Percentiles rank a stretch among this genome's conserved stretches.
Evolutionary conservation across 2,888 invertebrate genomes (phyloP).

Genomic region (Metalampra italica): DNA sequence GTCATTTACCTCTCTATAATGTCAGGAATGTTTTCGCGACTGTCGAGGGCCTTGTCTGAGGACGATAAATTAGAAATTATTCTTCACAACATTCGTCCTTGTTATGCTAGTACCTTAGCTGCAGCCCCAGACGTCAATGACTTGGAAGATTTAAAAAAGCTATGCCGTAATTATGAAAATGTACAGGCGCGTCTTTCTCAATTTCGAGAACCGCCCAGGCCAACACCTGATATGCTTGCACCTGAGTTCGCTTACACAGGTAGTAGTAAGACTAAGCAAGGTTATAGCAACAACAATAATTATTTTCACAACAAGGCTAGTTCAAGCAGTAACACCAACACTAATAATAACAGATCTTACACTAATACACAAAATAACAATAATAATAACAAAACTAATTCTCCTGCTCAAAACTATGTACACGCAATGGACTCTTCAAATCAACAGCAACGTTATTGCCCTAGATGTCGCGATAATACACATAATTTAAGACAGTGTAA

Average conservation of each 20-base stretch:
- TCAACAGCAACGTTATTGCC: slow-evolving; percentile 4
- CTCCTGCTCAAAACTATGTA: no score
- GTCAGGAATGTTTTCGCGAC: slow-evolving; percentile 14
- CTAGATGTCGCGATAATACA: slow-evolving; percentile 11
- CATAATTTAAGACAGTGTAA: slow-evolving; percentile 10
- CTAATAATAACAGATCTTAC: neutral
- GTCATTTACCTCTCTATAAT: slow-evolving; percentile 10
- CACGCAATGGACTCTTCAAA: no score
- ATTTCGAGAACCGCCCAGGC: slow-evolving; percentile 17
- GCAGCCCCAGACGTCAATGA: neutral
- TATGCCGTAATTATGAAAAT: slow-evolving; percentile 18
- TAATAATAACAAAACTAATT: no score
- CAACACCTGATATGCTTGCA: slow-evolving; percentile 6
- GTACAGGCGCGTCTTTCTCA: slow-evolving; percentile 7
- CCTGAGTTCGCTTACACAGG: slow-evolving; percentile 11
- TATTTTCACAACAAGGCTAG: neutral
- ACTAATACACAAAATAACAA: no score
- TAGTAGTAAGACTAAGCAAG: no score
- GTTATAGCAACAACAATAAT: neutral
- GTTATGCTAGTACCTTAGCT: neutral
- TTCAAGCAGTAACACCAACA: neutral
- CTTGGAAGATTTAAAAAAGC: neutral
- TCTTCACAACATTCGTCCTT: slow-evolving; percentile 14
- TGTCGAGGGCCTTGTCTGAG: slow-evolving; percentile 9
- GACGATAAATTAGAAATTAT: slow-evolving; percentile 14